Evolutionary conservation across 2,113 vertebrate species (phyloP).

Genomic region (Dascyllus trimaculatus): DNA sequence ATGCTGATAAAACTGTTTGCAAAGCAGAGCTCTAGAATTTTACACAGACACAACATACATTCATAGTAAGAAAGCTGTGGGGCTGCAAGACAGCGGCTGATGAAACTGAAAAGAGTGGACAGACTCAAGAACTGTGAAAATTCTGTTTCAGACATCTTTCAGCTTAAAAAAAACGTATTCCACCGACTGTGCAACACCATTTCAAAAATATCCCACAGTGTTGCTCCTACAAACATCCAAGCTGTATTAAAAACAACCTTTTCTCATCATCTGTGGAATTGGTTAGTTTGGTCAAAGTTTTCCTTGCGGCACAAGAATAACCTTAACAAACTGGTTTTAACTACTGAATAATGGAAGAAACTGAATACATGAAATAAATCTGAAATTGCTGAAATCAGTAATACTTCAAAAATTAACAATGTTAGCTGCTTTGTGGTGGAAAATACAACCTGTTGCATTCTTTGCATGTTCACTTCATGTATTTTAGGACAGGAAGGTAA

Average conservation of each 20-base stretch:
- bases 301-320: neutral
- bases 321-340: neutral
- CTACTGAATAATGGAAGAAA: neutral
- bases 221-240: constrained; percentile 10
- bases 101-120: constrained; percentile 45
- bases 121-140: constrained; percentile 15
- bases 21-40: constrained; percentile 32
- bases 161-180: constrained; percentile 45
- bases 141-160: constrained; percentile 28
- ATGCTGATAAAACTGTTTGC: constrained; percentile 38
- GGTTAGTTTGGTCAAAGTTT: constrained; percentile 23
- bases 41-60: neutral
- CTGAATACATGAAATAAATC: neutral
- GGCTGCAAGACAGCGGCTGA: constrained; percentile 43
- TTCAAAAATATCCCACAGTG: neutral
- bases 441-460: neutral
- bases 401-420: constrained; percentile 3
- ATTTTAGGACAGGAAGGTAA: constrained; percentile 3
- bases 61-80: constrained; percentile 32
- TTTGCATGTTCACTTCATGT: neutral
- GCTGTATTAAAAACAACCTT: constrained; percentile 3
- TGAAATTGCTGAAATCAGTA: neutral
- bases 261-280: constrained; percentile 3
- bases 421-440: neutral
- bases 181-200: neutral